phyloP scores from a whole-genome alignment of 1,140 invertebrate genomes.

The Neelides sp. region DNA sequence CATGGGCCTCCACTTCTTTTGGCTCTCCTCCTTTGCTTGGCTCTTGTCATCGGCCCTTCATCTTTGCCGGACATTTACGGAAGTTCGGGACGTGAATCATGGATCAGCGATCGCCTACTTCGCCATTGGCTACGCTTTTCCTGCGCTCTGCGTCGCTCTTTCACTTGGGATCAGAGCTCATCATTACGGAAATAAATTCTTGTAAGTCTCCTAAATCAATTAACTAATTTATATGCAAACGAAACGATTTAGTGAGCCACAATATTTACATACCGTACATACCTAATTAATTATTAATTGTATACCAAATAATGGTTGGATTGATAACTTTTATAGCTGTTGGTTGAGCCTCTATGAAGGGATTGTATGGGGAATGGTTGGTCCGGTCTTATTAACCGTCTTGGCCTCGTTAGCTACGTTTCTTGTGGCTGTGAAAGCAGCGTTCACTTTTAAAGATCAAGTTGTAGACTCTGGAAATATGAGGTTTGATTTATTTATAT shows the following conservation, averaged over 20 bases:
- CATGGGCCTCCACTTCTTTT: constrained; percentile 68
- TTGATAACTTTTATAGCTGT: constrained; percentile 50
- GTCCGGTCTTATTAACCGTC: constrained; percentile 63
- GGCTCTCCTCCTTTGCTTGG: constrained; percentile 67
- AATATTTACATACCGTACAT: not conserved
- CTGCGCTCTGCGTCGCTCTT: constrained; percentile 78
- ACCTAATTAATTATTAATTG: no score
- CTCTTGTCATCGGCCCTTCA: constrained; percentile 81
- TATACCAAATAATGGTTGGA: constrained; percentile 1
- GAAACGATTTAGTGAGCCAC: not conserved
- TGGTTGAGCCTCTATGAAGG: constrained; percentile 88
- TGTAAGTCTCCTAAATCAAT: constrained; percentile 51
- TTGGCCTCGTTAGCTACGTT: constrained; percentile 65
- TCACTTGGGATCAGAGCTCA: constrained; percentile 85
- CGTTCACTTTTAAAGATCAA: constrained; percentile 79
- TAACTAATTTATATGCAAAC: no score
- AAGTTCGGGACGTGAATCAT: constrained; percentile 91
- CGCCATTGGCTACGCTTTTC: constrained; percentile 85
- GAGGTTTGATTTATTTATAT: constrained; percentile 39
- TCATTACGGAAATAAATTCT: constrained; percentile 84
- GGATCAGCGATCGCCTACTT: constrained; percentile 89
- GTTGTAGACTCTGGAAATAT: constrained; percentile 80
- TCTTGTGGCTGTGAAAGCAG: constrained; percentile 71
- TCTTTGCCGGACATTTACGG: constrained; percentile 84
- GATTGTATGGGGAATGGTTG: constrained; percentile 80